Evolutionary conservation across 2,888 invertebrate species (phyloP).

Genomic region (Euspilapteryx auroguttella): DNA sequence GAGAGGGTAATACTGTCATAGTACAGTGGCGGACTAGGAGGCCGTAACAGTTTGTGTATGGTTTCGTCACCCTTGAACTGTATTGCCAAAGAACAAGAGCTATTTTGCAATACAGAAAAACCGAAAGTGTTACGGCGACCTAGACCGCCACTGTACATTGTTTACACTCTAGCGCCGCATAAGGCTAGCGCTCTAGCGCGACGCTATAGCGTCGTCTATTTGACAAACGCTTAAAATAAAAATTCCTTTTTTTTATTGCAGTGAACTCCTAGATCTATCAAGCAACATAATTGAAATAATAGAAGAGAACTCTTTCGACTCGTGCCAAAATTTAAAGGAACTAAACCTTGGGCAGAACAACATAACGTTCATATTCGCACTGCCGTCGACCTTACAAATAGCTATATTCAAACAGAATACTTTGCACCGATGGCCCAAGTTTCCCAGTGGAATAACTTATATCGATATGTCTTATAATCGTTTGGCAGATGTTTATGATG

Average conservation of each 20-base stretch:
- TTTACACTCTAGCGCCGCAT: too few relatives aligned
- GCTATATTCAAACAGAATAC: conserved; percentile 39
- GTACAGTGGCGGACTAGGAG: too few relatives aligned
- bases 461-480: conserved; percentile 46
- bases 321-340: conserved; percentile 33
- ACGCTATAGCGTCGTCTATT: too few relatives aligned
- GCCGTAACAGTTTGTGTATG: too few relatives aligned
- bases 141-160: too few relatives aligned
- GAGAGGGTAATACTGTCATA: too few relatives aligned
- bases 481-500: conserved; percentile 32
- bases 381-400: conserved; percentile 36
- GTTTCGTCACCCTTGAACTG: too few relatives aligned
- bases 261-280: conserved; percentile 44
- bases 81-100: too few relatives aligned
- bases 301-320: conserved; percentile 34
- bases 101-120: too few relatives aligned
- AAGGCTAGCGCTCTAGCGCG: too few relatives aligned
- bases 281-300: conserved; percentile 46
- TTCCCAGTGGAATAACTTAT: conserved; percentile 37
- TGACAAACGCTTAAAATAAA: too few relatives aligned
- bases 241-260: conserved; percentile 18
- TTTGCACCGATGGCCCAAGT: conserved; percentile 41
- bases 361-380: conserved; percentile 36
- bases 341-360: conserved; percentile 49
- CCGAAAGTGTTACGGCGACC: too few relatives aligned